Conservation (phyloP, 2,797 vertebrate species). For the Morelia viridis region DNA sequence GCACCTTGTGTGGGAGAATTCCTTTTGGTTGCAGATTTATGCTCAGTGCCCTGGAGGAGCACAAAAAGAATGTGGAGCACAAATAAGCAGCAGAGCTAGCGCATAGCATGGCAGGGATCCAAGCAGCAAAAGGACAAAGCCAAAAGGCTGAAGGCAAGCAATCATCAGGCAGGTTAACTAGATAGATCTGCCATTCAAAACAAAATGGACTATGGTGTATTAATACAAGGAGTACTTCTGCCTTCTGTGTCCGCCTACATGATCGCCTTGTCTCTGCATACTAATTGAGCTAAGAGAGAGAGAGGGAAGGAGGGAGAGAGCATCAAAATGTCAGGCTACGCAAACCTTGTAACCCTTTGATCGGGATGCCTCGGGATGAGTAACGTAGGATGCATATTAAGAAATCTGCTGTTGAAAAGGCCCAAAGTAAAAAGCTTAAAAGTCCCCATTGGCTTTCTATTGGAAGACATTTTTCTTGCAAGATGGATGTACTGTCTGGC, state of each 20-base stretch:
- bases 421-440: background rate
- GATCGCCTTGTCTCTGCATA: background rate
- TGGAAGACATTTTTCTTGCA: background rate
- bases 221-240: background rate
- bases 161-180: slow-evolving; percentile 46
- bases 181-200: slow-evolving; percentile 22
- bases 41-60: slow-evolving; percentile 28
- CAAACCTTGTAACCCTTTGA: slow-evolving; percentile 13
- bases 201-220: slow-evolving; percentile 15
- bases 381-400: background rate
- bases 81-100: slow-evolving; percentile 58
- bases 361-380: background rate
- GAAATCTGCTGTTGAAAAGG: background rate
- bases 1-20: slow-evolving; percentile 64
- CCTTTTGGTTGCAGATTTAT: slow-evolving; percentile 51
- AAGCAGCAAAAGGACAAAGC: slow-evolving; percentile 32
- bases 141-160: slow-evolving; percentile 9
- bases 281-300: background rate
- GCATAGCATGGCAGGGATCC: slow-evolving; percentile 65
- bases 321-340: slow-evolving; percentile 26
- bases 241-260: slow-evolving; percentile 11
- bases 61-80: background rate
- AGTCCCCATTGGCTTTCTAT: background rate
- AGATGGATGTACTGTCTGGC: background rate
- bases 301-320: slow-evolving; percentile 2